phyloP scores from a whole-genome alignment of 2,113 vertebrate species.

The Podarcis cretensis region DNA sequence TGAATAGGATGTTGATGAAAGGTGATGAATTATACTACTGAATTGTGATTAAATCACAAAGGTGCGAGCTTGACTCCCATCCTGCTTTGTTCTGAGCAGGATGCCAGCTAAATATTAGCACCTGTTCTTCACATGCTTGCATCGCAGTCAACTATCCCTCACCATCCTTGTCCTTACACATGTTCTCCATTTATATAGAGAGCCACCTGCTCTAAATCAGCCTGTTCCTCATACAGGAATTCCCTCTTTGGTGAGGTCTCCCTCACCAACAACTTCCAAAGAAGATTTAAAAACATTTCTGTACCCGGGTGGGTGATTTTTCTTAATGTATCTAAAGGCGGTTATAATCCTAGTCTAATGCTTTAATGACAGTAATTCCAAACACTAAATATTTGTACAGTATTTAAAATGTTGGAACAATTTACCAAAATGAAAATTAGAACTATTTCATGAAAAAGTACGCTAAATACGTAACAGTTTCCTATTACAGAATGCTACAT shows the following conservation, averaged over 20 bases:
- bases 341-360: neutral
- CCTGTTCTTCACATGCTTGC: neutral
- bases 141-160: neutral
- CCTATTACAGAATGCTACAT: neutral
- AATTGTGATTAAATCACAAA: constrained; percentile 6
- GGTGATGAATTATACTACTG: neutral
- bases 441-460: constrained; percentile 32
- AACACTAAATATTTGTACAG: constrained; percentile 46
- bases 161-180: neutral
- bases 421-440: constrained; percentile 63
- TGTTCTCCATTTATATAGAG: neutral
- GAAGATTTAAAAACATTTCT: neutral
- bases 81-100: neutral
- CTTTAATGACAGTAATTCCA: constrained; percentile 9
- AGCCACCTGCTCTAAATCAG: neutral
- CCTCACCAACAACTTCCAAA: neutral
- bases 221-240: too few relatives aligned
- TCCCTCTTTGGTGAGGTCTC: too few relatives aligned
- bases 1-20: constrained; percentile 17
- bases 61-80: neutral
- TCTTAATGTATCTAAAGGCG: neutral
- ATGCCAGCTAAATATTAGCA: neutral
- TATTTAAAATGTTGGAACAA: constrained; percentile 66
- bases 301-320: neutral
- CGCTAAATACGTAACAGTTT: neutral